Conservation (phyloP, 2,797 vertebrate genomes). For the Erpetoichthys calabaricus region DNA sequence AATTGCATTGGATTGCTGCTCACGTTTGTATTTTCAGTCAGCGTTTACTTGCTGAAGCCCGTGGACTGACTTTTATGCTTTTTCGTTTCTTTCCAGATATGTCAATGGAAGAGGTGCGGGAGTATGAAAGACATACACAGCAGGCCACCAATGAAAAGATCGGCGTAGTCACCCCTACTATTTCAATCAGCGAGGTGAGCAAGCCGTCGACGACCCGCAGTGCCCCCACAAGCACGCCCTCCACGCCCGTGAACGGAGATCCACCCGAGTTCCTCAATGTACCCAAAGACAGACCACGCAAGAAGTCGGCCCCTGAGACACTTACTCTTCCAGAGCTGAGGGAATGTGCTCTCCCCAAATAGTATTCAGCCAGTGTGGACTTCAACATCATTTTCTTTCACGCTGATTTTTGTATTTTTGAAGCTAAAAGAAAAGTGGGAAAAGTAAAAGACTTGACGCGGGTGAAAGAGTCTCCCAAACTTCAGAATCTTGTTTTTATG, state of each 20-base stretch:
- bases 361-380: conserved; percentile 3
- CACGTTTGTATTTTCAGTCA: too few species aligned
- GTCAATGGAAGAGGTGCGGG: conserved; percentile 71
- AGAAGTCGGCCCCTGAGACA: conserved; percentile 43
- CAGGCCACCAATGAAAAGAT: conserved; percentile 53
- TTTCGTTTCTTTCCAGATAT: conserved; percentile 43
- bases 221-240: conserved; percentile 32
- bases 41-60: too few species aligned
- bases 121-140: conserved; percentile 62
- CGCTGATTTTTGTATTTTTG: not conserved
- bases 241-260: conserved; percentile 36
- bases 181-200: conserved; percentile 34
- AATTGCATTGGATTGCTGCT: not conserved
- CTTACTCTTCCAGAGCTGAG: conserved; percentile 33
- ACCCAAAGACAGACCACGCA: conserved; percentile 36
- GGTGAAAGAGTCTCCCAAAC: not conserved
- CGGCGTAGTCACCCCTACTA: conserved; percentile 31
- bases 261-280: conserved; percentile 41
- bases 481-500: too few species aligned
- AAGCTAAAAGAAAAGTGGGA: not conserved
- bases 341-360: conserved; percentile 21
- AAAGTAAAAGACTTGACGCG: not conserved
- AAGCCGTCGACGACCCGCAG: conserved; percentile 27
- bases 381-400: not conserved
- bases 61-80: too few species aligned